phyloP scores from a whole-genome alignment of 2,888 invertebrate species.

The Crematogaster levior region DNA sequence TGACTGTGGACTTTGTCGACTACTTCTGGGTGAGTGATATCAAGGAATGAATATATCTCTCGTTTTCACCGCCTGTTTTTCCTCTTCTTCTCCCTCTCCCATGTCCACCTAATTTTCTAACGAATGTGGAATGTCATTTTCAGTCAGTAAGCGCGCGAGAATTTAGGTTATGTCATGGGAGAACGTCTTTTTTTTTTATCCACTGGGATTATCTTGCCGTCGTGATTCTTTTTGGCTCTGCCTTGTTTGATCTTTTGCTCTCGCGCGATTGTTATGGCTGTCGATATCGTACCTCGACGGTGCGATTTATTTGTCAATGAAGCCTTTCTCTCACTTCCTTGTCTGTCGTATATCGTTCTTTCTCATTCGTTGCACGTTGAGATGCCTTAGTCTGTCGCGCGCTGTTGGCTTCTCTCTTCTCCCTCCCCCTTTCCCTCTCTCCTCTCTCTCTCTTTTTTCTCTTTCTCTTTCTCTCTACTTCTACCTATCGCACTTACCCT shows the following conservation, averaged over 20 bases:
- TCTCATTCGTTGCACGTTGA: background rate
- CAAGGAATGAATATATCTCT: background rate
- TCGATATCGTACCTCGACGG: background rate
- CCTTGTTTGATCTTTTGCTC: background rate
- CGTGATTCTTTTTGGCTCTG: background rate
- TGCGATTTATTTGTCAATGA: slow-evolving; percentile 10
- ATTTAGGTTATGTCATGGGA: slow-evolving; percentile 42
- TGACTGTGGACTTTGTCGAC: slow-evolving; percentile 88
- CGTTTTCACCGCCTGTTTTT: slow-evolving; percentile 28
- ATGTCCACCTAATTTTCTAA: no score
- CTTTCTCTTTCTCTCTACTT: background rate
- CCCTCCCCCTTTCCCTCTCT: slow-evolving; percentile 6
- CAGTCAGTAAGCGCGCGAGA: background rate
- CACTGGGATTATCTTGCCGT: background rate
- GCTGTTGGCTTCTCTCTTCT: background rate
- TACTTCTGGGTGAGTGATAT: slow-evolving; percentile 87
- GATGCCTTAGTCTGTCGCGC: slow-evolving; percentile 51
- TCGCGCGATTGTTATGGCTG: background rate
- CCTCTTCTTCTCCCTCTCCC: background rate
- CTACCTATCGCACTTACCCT: slow-evolving; percentile 2
- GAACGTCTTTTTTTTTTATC: background rate
- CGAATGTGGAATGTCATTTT: no score
- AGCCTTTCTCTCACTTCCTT: background rate
- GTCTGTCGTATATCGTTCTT: background rate
- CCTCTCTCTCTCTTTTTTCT: no score